phyloP scores from a whole-genome alignment of 2,113 vertebrate genomes.

The Halichoeres trimaculatus region DNA sequence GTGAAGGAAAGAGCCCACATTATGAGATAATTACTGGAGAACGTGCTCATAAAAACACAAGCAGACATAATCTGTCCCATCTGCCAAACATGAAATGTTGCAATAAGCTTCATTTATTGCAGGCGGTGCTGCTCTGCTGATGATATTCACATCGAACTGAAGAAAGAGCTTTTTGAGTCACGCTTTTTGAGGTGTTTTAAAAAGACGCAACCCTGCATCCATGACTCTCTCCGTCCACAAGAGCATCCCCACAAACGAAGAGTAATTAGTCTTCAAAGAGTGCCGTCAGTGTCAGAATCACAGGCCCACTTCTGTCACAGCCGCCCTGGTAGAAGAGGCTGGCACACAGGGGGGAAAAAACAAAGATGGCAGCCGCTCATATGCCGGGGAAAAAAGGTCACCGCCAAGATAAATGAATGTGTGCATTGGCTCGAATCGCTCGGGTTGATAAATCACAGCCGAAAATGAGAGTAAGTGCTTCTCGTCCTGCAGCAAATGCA shows the following conservation, averaged over 20 bases:
- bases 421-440: slow-evolving; percentile 67
- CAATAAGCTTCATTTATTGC: slow-evolving; percentile 16
- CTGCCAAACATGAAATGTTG: slow-evolving; percentile 30
- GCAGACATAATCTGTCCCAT: slow-evolving; percentile 41
- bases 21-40: slow-evolving; percentile 41
- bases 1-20: slow-evolving; percentile 36
- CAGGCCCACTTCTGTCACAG: slow-evolving; percentile 7
- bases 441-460: slow-evolving; percentile 74
- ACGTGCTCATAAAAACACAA: slow-evolving; percentile 52
- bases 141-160: slow-evolving; percentile 7
- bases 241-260: slow-evolving; percentile 17
- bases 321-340: slow-evolving; percentile 6
- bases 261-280: slow-evolving; percentile 49
- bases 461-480: slow-evolving; percentile 75
- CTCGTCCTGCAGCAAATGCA: slow-evolving; percentile 74
- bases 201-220: too few relatives aligned
- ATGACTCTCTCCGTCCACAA: not conserved
- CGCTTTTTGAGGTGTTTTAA: slow-evolving; percentile 7
- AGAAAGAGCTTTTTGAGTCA: not conserved
- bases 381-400: slow-evolving; percentile 69
- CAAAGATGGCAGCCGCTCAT: slow-evolving; percentile 63
- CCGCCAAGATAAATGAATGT: slow-evolving; percentile 70
- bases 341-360: slow-evolving; percentile 9
- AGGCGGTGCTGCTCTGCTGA: not conserved
- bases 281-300: slow-evolving; percentile 41